These are phyloP conservation scores for Notiomystis cincta DNA, from an alignment of 2,113 vertebrate genomes.

Conservation along the genomic window DNA sequence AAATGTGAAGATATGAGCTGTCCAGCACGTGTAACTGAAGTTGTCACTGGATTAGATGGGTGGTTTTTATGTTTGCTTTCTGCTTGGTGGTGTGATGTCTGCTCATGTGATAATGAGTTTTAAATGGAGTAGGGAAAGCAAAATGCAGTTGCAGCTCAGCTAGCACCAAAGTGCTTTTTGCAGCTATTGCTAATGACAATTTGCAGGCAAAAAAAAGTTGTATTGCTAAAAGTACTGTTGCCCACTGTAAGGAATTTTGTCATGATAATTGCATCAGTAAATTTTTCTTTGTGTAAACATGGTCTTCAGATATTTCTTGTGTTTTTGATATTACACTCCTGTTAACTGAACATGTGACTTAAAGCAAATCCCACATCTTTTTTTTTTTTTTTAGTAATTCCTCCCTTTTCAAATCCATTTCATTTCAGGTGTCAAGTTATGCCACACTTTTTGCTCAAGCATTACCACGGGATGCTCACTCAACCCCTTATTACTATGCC, in stretches of 20 bases:
- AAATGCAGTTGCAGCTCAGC: background rate
- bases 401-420: background rate
- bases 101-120: background rate
- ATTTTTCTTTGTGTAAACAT: background rate
- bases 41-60: background rate
- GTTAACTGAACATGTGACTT: background rate
- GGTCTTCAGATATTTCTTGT: background rate
- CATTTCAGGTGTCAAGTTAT: slow-evolving; percentile 84
- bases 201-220: background rate
- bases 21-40: background rate
- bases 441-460: slow-evolving; percentile 89
- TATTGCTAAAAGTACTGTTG: background rate
- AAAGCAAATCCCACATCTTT: background rate
- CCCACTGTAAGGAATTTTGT: background rate
- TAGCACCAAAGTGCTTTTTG: background rate
- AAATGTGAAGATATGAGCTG: background rate
- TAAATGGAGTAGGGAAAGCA: background rate
- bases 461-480: slow-evolving; percentile 91
- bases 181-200: background rate
- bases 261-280: background rate
- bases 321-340: background rate
- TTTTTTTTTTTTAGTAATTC: background rate
- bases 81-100: background rate
- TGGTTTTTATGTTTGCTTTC: background rate
- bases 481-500: slow-evolving; percentile 92